A percentile compares a stretch with the other conserved stretches of the same genome.
These are phyloP conservation scores for Melanotaenia boesemani DNA, from an alignment of 2,797 vertebrate genomes.

Conservation along the genomic window DNA sequence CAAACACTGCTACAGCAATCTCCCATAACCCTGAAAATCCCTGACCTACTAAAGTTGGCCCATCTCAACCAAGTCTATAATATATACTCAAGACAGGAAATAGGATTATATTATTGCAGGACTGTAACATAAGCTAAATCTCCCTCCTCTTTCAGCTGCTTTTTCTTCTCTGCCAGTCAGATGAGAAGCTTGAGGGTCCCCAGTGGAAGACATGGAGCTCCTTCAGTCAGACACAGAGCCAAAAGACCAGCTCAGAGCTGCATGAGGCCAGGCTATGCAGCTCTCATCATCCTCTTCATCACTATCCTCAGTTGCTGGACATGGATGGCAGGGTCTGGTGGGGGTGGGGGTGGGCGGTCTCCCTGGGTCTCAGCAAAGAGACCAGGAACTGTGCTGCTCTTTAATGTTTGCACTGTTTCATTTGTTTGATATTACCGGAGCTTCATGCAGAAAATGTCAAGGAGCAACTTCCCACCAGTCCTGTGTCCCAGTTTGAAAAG, in stretches of 20 bases:
- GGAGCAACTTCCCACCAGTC: background rate
- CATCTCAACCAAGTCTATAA: constrained; percentile 33
- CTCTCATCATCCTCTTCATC: constrained; percentile 26
- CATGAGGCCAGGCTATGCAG: background rate
- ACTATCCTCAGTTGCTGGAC: constrained; percentile 32
- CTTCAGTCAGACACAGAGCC: constrained; percentile 27
- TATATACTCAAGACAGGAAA: constrained; percentile 25
- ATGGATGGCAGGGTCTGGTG: constrained; percentile 36
- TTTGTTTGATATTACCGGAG: background rate
- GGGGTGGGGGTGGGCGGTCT: background rate
- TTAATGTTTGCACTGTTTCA: constrained; percentile 9
- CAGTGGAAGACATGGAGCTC: constrained; percentile 35
- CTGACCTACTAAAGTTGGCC: constrained; percentile 38
- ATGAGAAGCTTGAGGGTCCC: constrained; percentile 40
- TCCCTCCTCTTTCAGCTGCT: constrained; percentile 10
- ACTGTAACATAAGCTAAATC: constrained; percentile 39
- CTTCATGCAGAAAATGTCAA: too few species aligned
- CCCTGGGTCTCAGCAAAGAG: constrained; percentile 7
- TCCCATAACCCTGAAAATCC: constrained; percentile 30
- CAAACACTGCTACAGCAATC: background rate
- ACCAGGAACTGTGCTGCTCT: constrained; percentile 6
- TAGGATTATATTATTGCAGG: constrained; percentile 36
- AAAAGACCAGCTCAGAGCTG: constrained; percentile 34
- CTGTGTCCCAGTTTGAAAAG: too few species aligned
- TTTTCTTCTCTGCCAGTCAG: constrained; percentile 21